Base-by-base conservation (phyloP, 2,888 invertebrate species). In the Pterostichus niger region DNA sequence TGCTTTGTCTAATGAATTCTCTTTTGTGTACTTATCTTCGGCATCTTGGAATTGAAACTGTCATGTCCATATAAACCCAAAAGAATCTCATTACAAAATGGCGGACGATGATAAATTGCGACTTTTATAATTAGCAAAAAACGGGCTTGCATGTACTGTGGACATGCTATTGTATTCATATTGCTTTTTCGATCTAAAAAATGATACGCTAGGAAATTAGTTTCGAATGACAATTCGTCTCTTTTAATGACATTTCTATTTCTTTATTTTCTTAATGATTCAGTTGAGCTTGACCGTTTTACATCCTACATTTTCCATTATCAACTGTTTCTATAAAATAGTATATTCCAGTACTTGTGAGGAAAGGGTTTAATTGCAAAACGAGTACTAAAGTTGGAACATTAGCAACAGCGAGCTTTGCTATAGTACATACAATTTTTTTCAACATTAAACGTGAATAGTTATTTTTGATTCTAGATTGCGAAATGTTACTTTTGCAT, bases 31-130 rank as follows among this genome's bases (percentile, higher is more conserved):
- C 76, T 64, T 79, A 79, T 79, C 79, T 79, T 52, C 33, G 68
- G 49, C 24, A 79, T 64, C 52, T 52, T 64, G 33, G 64, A 79
- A 79, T 79, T 64, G 68, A 68, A 79, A 68, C 79, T 79, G 79
- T 79, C 78, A 68, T 56, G 54, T 33, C 59, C 77, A 59, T 31
- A 35, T 46, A 79, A 54, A 49, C 79, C 59, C 35, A 33, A 79
- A 52, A 64, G 49, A 49, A 52, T 68, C 79, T 79, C 79, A 52
- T 79, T 64, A 79, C 52, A 79, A 49, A 68, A 79, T 52, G 52
- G 52, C 46, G 17, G 56, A 78, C 11, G n/a, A 52, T 79, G 79
- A 79, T 79, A 79, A 79, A 79, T 79, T 9, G 24, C 49, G 13
- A n/a, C n/a, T n/a, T 35, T 56, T 40, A 33, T 76, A 52, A 76